Percentiles rank a stretch among this genome's conserved stretches.
phyloP scores from a whole-genome alignment of 2,113 vertebrate genomes.

The Barnardius zonarius region DNA sequence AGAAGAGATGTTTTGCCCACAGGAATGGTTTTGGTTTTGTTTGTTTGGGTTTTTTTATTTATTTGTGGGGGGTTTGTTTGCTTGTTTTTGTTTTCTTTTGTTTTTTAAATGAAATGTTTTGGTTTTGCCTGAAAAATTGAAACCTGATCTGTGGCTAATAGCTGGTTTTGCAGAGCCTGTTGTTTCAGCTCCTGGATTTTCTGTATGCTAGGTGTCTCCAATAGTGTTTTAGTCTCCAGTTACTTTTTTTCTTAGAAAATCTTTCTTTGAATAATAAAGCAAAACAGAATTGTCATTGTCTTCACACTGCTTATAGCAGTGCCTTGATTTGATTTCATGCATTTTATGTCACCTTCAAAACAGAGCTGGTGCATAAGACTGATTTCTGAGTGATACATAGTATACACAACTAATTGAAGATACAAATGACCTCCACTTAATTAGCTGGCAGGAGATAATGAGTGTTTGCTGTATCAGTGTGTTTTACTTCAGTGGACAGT shows the following conservation, averaged over 20 bases:
- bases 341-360: background rate
- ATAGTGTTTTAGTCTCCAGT: background rate
- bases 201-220: background rate
- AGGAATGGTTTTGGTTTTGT: background rate
- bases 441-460: background rate
- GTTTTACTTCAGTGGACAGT: background rate
- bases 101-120: background rate
- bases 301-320: background rate
- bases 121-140: background rate
- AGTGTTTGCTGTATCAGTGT: background rate
- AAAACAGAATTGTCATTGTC: background rate
- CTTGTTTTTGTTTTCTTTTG: background rate
- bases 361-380: background rate
- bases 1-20: background rate
- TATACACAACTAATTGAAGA: background rate
- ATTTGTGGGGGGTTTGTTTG: background rate
- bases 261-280: constrained; percentile 9
- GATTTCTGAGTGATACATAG: background rate
- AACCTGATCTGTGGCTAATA: background rate
- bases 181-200: background rate
- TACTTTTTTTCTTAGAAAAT: background rate
- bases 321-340: background rate
- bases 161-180: background rate
- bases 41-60: background rate
- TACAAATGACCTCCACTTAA: background rate